These are phyloP conservation scores for Plumapathes pennacea DNA, from an alignment of 92 coral and sea anemone genomes.

Conservation along the genomic window DNA sequence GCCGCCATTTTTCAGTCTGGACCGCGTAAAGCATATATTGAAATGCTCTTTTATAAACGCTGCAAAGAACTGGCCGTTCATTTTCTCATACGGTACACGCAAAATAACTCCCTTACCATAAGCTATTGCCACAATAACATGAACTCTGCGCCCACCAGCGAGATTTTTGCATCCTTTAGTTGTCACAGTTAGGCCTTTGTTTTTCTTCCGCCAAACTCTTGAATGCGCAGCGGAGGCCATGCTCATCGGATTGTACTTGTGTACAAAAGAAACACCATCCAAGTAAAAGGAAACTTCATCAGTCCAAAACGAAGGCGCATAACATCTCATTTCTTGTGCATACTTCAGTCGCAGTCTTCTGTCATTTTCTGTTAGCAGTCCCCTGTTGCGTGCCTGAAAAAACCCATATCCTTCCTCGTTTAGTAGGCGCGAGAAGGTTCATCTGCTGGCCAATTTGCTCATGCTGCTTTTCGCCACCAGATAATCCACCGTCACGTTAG, in stretches of 20 bases:
- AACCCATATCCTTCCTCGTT: too few relatives aligned
- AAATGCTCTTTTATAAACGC: conserved; percentile 44
- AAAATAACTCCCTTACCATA: conserved; percentile 52
- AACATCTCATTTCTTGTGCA: too few relatives aligned
- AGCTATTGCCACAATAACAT: conserved; percentile 50
- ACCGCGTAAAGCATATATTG: conserved; percentile 38
- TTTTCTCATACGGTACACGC: conserved; percentile 40
- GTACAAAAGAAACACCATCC: conserved; percentile 29
- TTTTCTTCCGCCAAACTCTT: conserved; percentile 19
- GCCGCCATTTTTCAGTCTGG: conserved; percentile 30
- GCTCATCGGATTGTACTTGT: conserved; percentile 11
- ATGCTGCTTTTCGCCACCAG: too few relatives aligned
- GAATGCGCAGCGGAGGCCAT: neutral
- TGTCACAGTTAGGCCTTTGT: conserved; percentile 30
- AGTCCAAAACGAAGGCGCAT: too few relatives aligned
- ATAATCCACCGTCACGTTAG: too few relatives aligned
- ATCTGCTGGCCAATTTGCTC: too few relatives aligned
- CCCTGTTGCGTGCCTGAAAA: too few relatives aligned
- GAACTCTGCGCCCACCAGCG: conserved; percentile 54
- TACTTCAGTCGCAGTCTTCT: too few relatives aligned
- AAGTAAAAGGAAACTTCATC: conserved; percentile 11
- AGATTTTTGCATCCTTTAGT: conserved; percentile 61
- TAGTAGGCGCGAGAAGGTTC: too few relatives aligned
- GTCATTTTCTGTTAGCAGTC: too few relatives aligned
- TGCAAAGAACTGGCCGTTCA: conserved; percentile 51